Conservation (phyloP, 2,797 vertebrate species). For the Anguilla obscura region DNA sequence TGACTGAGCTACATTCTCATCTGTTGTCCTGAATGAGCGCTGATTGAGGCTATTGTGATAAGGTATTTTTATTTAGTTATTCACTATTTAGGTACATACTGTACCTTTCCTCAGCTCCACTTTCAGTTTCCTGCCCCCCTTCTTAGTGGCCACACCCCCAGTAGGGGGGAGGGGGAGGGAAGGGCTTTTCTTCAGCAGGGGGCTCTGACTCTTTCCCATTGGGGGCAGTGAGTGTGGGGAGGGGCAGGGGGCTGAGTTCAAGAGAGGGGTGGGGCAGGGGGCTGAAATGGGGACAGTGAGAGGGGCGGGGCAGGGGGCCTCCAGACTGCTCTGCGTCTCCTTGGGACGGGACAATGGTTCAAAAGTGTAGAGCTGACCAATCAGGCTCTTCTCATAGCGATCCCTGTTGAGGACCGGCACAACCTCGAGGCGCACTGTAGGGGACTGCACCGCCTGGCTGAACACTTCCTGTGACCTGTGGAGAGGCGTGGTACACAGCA, state of each 20-base stretch:
- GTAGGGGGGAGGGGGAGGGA: slow-evolving; percentile 80
- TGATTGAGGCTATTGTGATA: neutral
- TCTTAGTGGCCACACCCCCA: slow-evolving; percentile 80
- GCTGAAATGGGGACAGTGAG: slow-evolving; percentile 1
- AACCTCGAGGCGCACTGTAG: slow-evolving; percentile 78
- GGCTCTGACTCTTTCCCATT: slow-evolving; percentile 62
- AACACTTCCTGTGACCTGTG: slow-evolving; percentile 86
- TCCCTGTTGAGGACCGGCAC: slow-evolving; percentile 82
- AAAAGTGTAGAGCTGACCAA: slow-evolving; percentile 74
- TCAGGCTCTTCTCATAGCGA: slow-evolving; percentile 85
- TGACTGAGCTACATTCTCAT: neutral
- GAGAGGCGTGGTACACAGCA: neutral
- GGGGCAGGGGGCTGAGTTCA: slow-evolving; percentile 20
- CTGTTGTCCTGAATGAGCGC: neutral
- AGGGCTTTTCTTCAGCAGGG: slow-evolving; percentile 72
- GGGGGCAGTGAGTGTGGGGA: slow-evolving; percentile 46
- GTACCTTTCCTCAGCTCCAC: slow-evolving; percentile 96
- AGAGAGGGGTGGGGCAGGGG: slow-evolving; percentile 28
- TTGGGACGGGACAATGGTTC: slow-evolving; percentile 32
- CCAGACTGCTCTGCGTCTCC: slow-evolving; percentile 41
- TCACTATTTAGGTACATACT: neutral
- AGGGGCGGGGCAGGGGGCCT: slow-evolving; percentile 44
- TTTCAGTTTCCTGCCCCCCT: slow-evolving; percentile 81
- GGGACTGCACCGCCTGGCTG: slow-evolving; percentile 88
- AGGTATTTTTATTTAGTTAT: neutral